A percentile compares a stretch with the other conserved stretches of the same genome.
Conservation (phyloP, 2,113 vertebrate species). For the Sturnira hondurensis region DNA sequence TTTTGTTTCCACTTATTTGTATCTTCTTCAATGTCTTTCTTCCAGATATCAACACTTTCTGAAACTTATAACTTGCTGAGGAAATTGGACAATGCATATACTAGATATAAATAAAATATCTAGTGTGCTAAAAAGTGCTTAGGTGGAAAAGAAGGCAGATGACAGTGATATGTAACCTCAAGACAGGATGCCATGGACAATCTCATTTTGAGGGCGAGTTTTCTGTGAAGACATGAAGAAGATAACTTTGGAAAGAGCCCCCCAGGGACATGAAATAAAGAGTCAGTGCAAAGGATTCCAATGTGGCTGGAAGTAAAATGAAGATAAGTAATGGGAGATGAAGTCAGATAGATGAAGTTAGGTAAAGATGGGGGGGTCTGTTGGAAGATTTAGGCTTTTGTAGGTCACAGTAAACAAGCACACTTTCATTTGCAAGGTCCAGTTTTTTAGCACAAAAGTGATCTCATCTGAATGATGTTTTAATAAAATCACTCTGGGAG, state of each 20-base stretch:
- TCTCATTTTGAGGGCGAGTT: neutral
- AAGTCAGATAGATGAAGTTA: neutral
- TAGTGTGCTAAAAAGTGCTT: neutral
- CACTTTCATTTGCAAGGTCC: neutral
- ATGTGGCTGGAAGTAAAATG: neutral
- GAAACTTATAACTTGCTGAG: neutral
- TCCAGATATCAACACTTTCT: neutral
- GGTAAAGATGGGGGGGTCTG: neutral
- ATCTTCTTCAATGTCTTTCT: too few species aligned
- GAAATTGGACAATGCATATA: neutral
- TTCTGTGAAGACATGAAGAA: neutral
- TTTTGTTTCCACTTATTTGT: too few species aligned
- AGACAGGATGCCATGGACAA: neutral
- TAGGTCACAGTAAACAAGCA: neutral
- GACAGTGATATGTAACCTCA: neutral
- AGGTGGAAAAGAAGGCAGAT: neutral
- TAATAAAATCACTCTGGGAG: neutral
- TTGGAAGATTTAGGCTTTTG: neutral
- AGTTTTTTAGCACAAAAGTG: neutral
- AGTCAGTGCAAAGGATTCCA: neutral
- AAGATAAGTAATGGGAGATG: neutral
- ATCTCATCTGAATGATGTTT: neutral
- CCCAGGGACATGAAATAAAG: neutral
- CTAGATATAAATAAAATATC: neutral
- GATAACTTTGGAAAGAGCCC: neutral